Evolutionary conservation across 2,113 vertebrate species (phyloP).

Genomic region (Furnarius figulus): DNA sequence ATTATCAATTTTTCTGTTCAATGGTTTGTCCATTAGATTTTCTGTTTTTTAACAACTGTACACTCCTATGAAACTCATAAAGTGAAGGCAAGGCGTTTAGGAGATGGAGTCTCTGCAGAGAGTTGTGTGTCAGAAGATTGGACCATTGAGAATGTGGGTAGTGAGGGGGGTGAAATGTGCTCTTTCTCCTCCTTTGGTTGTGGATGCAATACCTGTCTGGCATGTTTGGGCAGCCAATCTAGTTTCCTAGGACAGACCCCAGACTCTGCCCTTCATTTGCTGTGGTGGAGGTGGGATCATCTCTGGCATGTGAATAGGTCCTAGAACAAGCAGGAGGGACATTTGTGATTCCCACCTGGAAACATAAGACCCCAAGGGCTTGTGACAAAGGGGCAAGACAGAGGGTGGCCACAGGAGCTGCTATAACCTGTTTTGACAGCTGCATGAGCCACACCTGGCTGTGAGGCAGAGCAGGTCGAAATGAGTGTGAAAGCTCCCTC

Average conservation of each 20-base stretch:
- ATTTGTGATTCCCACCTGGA: not conserved
- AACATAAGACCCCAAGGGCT: not conserved
- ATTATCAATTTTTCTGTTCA: not conserved
- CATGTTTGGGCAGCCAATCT: not conserved
- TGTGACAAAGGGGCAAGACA: not conserved
- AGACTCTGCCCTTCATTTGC: not conserved
- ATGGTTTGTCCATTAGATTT: not conserved
- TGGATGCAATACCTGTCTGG: not conserved
- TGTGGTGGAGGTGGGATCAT: not conserved
- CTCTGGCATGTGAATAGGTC: not conserved
- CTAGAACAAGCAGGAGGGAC: not conserved
- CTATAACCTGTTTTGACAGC: not conserved
- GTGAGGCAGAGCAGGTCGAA: not conserved
- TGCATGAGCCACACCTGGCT: not conserved
- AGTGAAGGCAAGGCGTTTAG: rapidly evolving
- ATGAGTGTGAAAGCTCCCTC: not conserved
- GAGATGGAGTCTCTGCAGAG: not conserved
- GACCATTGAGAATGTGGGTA: not conserved
- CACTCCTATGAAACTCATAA: not conserved
- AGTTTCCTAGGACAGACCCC: not conserved
- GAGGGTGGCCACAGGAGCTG: not conserved
- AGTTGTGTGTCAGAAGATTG: rapidly evolving
- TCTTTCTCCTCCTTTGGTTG: not conserved
- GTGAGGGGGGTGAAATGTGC: not conserved
- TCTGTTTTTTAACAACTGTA: not conserved